Percentiles rank a stretch among this genome's conserved stretches.
Evolutionary conservation across 2,797 vertebrate species (phyloP).

Genomic region (Phylloscopus collybita): DNA sequence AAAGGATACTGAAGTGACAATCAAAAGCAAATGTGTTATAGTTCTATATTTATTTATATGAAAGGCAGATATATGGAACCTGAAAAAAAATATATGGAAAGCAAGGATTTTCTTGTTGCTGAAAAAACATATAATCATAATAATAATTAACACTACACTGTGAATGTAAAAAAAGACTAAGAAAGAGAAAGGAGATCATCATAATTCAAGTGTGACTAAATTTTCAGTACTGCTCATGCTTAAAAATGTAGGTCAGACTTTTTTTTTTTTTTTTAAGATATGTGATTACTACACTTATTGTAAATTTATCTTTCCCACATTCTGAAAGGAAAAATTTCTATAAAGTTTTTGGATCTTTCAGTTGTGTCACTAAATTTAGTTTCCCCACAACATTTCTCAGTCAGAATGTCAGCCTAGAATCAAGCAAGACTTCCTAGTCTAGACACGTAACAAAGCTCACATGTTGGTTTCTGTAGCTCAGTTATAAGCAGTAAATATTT

Average conservation of each 20-base stretch:
- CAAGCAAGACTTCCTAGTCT: neutral
- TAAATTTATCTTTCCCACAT: neutral
- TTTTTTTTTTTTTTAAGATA: neutral
- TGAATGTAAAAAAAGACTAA: neutral
- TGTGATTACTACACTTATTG: neutral
- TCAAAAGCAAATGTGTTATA: slow-evolving; percentile 52
- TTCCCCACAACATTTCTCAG: neutral
- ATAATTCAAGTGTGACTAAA: neutral
- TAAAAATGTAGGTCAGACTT: neutral
- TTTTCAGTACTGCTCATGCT: neutral
- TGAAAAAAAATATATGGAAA: slow-evolving; percentile 20
- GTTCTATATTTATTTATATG: slow-evolving; percentile 49
- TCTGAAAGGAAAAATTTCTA: neutral
- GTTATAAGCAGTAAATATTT: neutral
- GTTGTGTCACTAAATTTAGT: neutral
- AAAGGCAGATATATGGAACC: neutral
- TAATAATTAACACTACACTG: neutral
- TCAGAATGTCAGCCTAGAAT: neutral
- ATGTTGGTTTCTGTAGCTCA: neutral
- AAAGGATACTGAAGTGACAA: slow-evolving; percentile 62
- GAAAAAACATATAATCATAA: neutral
- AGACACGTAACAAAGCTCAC: neutral
- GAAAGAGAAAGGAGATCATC: neutral
- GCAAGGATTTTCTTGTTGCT: neutral
- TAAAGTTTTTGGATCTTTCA: neutral